Conservation (phyloP, 2,797 vertebrate genomes). For the Rhinella marina region DNA sequence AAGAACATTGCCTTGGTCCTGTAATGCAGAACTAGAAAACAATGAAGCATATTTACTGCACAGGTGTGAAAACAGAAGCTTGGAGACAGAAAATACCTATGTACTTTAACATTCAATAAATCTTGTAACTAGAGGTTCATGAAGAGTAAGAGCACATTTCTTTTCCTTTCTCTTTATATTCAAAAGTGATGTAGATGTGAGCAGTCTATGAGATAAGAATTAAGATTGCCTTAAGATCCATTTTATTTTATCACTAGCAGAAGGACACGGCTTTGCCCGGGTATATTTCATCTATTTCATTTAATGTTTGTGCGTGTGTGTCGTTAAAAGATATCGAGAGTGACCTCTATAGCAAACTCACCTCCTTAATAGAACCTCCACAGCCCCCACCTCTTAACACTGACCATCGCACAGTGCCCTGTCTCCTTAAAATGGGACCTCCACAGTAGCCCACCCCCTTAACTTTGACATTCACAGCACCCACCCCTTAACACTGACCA, state of each 20-base stretch:
- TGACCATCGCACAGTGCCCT: too few species aligned
- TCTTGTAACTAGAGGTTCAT: conserved; percentile 21
- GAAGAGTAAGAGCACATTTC: background rate
- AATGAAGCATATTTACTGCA: conserved; percentile 24
- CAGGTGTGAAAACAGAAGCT: conserved; percentile 42
- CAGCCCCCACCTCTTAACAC: too few species aligned
- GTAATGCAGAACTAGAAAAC: conserved; percentile 12
- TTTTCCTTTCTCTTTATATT: background rate
- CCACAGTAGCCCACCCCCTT: too few species aligned
- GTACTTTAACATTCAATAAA: conserved; percentile 38
- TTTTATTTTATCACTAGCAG: background rate
- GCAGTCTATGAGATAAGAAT: background rate
- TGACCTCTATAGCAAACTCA: too few species aligned
- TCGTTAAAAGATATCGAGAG: too few species aligned
- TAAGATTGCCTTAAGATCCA: background rate
- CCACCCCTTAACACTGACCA: too few species aligned
- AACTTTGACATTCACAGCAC: too few species aligned
- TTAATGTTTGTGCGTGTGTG: too few species aligned
- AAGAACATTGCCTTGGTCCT: conserved; percentile 1
- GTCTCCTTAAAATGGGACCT: too few species aligned
- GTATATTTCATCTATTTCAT: too few species aligned
- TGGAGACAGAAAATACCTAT: conserved; percentile 19
- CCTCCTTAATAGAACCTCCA: too few species aligned
- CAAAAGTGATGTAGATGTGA: background rate
- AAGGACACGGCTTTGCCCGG: too few species aligned